phyloP scores from a whole-genome alignment of 2,113 vertebrate species.

The Elgaria multicarinata region DNA sequence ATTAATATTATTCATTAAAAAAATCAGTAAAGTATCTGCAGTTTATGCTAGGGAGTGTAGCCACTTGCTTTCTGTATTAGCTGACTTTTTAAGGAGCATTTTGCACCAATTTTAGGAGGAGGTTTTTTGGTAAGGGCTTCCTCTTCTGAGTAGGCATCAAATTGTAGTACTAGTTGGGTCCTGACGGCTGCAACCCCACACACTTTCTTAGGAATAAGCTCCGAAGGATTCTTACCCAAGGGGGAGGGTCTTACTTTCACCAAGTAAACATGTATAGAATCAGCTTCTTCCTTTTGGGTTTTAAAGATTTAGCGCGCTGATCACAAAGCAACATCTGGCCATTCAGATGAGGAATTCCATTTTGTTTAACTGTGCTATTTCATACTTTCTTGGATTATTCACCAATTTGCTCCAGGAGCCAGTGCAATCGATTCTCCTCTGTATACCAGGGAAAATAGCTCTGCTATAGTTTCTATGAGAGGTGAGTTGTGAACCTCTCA shows the following conservation, averaged over 20 bases:
- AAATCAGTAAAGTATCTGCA: slow-evolving; percentile 62
- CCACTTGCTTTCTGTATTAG: slow-evolving; percentile 53
- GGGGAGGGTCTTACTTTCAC: background rate
- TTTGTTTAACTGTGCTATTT: background rate
- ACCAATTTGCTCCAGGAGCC: background rate
- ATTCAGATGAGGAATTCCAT: background rate
- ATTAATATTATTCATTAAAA: slow-evolving; percentile 61
- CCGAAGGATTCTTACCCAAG: background rate
- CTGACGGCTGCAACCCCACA: background rate
- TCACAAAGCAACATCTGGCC: background rate
- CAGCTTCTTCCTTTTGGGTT: background rate
- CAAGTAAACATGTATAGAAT: background rate
- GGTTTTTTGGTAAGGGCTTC: no score
- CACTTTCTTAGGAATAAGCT: no score
- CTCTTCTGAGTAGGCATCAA: background rate
- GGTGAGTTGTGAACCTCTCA: background rate
- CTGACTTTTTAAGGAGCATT: slow-evolving; percentile 34
- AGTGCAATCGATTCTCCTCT: background rate
- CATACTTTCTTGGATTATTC: background rate
- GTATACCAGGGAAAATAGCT: background rate
- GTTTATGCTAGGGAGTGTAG: slow-evolving; percentile 59
- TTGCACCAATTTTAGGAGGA: slow-evolving; percentile 3
- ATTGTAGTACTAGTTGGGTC: background rate
- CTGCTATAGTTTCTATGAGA: background rate
- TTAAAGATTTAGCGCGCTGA: background rate